phyloP scores from a whole-genome alignment of 30 jellyfish, hydroid and myxozoan genomes.

The Cassiopea andromeda region DNA sequence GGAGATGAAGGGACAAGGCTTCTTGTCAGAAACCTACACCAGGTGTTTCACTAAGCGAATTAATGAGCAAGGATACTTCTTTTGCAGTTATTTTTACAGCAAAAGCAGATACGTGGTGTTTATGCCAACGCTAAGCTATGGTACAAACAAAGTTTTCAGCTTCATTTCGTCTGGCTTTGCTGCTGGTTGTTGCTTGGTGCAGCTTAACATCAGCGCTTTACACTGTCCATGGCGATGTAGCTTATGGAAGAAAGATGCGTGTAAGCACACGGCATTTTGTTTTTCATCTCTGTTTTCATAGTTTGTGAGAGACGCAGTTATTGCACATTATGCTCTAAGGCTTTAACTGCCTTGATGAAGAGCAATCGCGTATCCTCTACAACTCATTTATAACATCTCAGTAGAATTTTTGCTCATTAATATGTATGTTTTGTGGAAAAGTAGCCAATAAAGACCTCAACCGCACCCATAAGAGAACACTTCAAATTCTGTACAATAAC shows the following conservation, averaged over 20 bases:
- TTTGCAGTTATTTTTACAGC: too few species aligned
- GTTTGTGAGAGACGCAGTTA: too few species aligned
- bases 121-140: background rate
- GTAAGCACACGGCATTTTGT: background rate
- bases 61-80: background rate
- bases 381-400: too few species aligned
- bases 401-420: too few species aligned
- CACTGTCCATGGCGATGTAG: background rate
- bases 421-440: too few species aligned
- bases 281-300: too few species aligned
- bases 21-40: background rate
- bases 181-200: background rate
- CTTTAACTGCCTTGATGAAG: too few species aligned
- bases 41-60: background rate
- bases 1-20: background rate
- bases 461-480: too few species aligned
- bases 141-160: background rate
- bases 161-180: background rate
- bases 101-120: background rate
- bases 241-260: background rate
- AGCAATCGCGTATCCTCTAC: too few species aligned
- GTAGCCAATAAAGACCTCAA: too few species aligned
- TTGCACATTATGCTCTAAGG: too few species aligned
- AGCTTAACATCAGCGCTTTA: background rate
- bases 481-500: too few species aligned